These are phyloP conservation scores for Scyliorhinus canicula DNA, from an alignment of 2,797 vertebrate species.

Conservation along the genomic window DNA sequence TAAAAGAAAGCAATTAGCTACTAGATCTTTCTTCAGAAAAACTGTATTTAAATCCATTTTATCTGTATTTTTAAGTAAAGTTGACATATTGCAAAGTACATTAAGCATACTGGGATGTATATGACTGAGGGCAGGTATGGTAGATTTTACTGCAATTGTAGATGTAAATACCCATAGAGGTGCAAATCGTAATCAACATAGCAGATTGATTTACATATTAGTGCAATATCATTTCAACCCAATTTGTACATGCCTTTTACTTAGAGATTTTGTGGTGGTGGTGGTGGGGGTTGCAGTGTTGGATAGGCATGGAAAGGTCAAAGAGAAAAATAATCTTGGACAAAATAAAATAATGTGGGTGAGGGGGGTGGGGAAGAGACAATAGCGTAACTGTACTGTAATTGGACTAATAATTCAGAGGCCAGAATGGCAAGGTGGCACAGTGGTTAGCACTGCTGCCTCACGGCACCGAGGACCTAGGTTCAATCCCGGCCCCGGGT, in stretches of 20 bases:
- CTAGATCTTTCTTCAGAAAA: neutral
- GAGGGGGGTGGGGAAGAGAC: no score
- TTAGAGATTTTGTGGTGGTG: no score
- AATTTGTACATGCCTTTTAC: neutral
- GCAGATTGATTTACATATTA: neutral
- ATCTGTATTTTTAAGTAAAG: neutral
- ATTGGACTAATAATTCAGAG: no score
- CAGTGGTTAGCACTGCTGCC: no score
- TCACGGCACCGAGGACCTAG: no score
- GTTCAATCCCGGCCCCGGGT: no score
- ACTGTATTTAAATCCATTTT: neutral
- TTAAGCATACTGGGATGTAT: neutral
- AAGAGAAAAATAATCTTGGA: neutral
- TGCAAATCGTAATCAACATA: neutral
- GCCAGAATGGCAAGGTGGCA: no score
- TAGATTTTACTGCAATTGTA: neutral
- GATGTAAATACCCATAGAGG: neutral
- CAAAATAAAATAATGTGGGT: neutral
- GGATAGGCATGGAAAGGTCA: neutral
- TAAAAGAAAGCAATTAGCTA: neutral
- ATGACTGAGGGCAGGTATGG: neutral
- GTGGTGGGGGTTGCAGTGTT: no score
- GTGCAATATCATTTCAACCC: neutral
- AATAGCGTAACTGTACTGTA: no score
- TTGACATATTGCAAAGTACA: neutral